Base-by-base conservation (phyloP, 2,113 vertebrate species). In the Ascaphus truei region DNA sequence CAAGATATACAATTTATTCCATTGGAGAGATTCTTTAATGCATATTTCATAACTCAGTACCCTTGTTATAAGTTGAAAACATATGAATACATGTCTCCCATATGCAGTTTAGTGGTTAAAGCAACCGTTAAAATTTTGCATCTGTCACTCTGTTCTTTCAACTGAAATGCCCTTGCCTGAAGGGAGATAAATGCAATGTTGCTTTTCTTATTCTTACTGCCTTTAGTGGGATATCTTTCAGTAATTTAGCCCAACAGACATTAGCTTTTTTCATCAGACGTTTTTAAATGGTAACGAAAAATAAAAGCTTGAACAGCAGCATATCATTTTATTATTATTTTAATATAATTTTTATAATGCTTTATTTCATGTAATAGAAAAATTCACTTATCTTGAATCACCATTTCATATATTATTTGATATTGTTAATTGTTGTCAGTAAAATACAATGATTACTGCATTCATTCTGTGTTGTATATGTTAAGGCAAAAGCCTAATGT, bases 141-240 rank as follows among this genome's bases (percentile, higher is more conserved):
- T 60, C 31, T 60, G 55, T 60, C 53, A 48, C 45, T 69, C 31
- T 50, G 31, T 37, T 39, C 30, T 56, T 56, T 45, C 51, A 56
- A 31, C 37, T 67, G 20, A 43, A 67, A 53, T 67, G 64, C 36
- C 50, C 64, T 67, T 56, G 64, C 50, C 64, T 67, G 18, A 57
- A 67, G 55, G 22, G 39, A 69, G 26, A 25, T 5, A 51, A 18
- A 51, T 60, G 18, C 20, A 34, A 36, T 52, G 20, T 56, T 69
- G n/a, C n/a, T 60, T 48, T 15, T 45, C 20, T 6, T 45, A 45
- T 45, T 45, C 10, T 13, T 13, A 4, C 27, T 18, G n/a, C 51
- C 29, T 31, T 30, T 3, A 27, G 26, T 13, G 31, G 8, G n/a
- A 31, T 55, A n/a, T 55, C 15, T 55, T 6, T 16, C 50, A 13